Conservation (phyloP, 2,797 vertebrate genomes). For the Ptychadena robeensis region DNA sequence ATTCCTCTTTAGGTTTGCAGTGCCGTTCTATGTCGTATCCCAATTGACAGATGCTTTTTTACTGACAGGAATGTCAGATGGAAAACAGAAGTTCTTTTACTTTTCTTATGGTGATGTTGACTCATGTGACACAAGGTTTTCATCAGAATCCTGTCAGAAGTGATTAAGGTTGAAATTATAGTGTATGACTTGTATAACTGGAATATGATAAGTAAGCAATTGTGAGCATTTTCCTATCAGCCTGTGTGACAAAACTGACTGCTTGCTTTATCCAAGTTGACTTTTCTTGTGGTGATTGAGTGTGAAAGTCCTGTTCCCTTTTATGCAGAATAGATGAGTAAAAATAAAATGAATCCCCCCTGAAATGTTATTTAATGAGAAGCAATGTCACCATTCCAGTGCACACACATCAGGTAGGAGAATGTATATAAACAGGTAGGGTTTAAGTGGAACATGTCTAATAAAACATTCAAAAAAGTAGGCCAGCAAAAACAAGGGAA, state of each 20-base stretch:
- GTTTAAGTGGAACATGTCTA: neutral
- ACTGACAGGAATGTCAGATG: neutral
- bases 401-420: neutral
- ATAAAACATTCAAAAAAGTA: neutral
- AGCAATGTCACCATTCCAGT: neutral
- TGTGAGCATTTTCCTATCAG: neutral
- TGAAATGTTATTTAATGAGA: neutral
- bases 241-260: slow-evolving; percentile 4
- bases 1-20: neutral
- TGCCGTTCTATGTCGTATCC: neutral
- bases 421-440: neutral
- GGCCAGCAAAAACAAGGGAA: neutral
- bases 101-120: neutral
- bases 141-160: neutral
- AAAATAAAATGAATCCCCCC: neutral
- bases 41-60: neutral
- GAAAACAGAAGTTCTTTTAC: slow-evolving; percentile 3
- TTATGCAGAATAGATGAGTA: slow-evolving; percentile 19
- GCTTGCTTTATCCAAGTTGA: neutral
- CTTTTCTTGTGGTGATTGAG: slow-evolving; percentile 8
- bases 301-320: slow-evolving; percentile 1
- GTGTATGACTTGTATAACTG: neutral
- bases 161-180: neutral
- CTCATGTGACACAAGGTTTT: neutral
- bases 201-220: slow-evolving; percentile 1